Percentiles rank a stretch among this genome's conserved stretches.
Evolutionary conservation across 92 coral and sea anemone species (phyloP).

Genomic region (Palythoa grandiflora): DNA sequence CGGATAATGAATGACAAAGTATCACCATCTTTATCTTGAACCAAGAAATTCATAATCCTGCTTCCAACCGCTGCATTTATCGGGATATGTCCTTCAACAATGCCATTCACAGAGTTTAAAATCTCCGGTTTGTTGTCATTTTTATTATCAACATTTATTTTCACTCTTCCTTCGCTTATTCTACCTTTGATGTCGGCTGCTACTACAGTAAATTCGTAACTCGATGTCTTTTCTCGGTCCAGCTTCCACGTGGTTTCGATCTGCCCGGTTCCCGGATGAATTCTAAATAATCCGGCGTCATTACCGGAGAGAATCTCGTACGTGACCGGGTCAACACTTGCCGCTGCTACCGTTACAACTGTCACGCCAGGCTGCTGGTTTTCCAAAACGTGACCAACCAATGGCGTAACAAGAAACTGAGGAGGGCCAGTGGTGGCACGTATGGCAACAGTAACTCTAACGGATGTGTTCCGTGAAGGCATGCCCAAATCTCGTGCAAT

Average conservation of each 20-base stretch:
- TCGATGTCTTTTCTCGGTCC: conserved; percentile 79
- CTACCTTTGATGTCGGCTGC: conserved; percentile 87
- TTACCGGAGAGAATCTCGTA: conserved; percentile 77
- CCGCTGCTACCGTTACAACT: conserved; percentile 72
- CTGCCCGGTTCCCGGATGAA: conserved; percentile 79
- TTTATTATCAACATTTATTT: conserved; percentile 72
- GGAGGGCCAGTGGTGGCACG: conserved; percentile 86
- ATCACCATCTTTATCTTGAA: conserved; percentile 83
- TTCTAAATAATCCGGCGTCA: conserved; percentile 63
- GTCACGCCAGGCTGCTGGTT: conserved; percentile 70
- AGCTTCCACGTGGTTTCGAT: conserved; percentile 73
- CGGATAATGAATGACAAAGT: conserved; percentile 67
- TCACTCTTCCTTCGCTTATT: conserved; percentile 72
- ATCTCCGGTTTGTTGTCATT: conserved; percentile 88
- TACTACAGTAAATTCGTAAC: conserved; percentile 77
- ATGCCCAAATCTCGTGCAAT: conserved; percentile 91
- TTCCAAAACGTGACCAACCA: conserved; percentile 71
- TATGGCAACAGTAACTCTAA: conserved; percentile 61
- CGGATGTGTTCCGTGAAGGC: conserved; percentile 71
- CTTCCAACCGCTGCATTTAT: conserved; percentile 70
- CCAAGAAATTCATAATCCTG: conserved; percentile 71
- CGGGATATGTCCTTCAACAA: conserved; percentile 72
- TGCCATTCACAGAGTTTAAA: conserved; percentile 54
- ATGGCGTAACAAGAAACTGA: conserved; percentile 69
- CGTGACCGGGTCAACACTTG: conserved; percentile 81